Evolutionary conservation across 2,797 vertebrate species (phyloP).

Genomic region (Chloroceryle inda): DNA sequence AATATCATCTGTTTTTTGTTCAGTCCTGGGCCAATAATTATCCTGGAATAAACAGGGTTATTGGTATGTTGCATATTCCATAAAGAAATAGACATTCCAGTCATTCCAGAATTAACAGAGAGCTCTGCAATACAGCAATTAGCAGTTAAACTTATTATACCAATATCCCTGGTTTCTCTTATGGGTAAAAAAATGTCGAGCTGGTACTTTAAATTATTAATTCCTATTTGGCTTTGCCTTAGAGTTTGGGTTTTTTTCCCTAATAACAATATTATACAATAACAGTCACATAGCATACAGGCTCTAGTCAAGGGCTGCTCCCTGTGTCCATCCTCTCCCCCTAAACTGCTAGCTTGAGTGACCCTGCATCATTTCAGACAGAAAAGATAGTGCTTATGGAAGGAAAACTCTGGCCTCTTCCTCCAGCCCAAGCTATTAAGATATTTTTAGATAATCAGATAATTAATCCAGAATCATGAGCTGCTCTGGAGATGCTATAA

Average conservation of each 20-base stretch:
- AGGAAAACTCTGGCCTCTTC: not conserved
- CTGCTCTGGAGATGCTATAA: not conserved
- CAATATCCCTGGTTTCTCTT: not conserved
- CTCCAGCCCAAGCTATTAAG: not conserved
- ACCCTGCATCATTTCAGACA: accelerated
- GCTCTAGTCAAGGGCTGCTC: not conserved
- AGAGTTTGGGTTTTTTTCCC: not conserved
- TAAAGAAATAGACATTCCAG: not conserved
- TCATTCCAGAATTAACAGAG: not conserved
- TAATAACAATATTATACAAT: not conserved
- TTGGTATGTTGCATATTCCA: not conserved
- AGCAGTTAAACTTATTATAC: not conserved
- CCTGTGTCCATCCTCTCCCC: not conserved
- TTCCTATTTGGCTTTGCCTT: not conserved
- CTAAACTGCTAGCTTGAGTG: not conserved
- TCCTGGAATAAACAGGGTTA: not conserved
- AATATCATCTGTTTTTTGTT: not conserved
- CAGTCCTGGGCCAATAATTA: not conserved
- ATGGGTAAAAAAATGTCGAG: not conserved
- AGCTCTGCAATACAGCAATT: not conserved
- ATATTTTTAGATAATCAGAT: not conserved
- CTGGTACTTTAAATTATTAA: not conserved
- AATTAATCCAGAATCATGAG: not conserved
- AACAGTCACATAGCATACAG: not conserved
- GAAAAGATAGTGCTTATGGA: not conserved